A percentile compares a stretch with the other conserved stretches of the same genome.
Conservation (phyloP, 35 echinoderm and acorn worm genomes). For the Nesometra sesokonis region DNA sequence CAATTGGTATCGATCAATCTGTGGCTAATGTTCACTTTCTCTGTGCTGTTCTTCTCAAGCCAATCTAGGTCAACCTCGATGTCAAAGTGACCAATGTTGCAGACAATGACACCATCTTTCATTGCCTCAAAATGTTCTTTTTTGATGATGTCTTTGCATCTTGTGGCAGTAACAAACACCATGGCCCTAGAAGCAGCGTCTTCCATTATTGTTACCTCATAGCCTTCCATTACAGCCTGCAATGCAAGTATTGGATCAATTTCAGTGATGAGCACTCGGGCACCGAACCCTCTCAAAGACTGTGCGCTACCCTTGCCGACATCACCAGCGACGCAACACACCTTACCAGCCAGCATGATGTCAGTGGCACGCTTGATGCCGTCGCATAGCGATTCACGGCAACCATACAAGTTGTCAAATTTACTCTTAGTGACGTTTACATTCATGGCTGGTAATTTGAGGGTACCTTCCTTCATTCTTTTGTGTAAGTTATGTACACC, state of each 20-base stretch:
- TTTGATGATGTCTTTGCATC: constrained; percentile 74
- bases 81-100: constrained; percentile 99
- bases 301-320: constrained; percentile 97
- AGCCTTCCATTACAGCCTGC: constrained; percentile 98
- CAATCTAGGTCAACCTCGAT: constrained; percentile 83
- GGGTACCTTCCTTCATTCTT: constrained; percentile 5
- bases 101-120: constrained; percentile 84
- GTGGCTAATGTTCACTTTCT: constrained; percentile 76
- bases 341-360: constrained; percentile 95
- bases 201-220: constrained; percentile 91
- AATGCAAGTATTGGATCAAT: constrained; percentile 94
- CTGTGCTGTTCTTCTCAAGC: constrained; percentile 47
- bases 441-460: constrained; percentile 38
- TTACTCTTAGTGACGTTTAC: constrained; percentile 68
- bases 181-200: constrained; percentile 58
- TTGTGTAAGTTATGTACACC: constrained; percentile 22
- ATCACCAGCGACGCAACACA: constrained; percentile 77
- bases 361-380: constrained; percentile 96
- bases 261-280: constrained; percentile 90
- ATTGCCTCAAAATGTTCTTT: constrained; percentile 59
- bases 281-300: constrained; percentile 89
- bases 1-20: constrained; percentile 92
- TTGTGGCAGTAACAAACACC: constrained; percentile 85
- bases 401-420: constrained; percentile 98
- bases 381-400: constrained; percentile 88